Evolutionary conservation across 2,797 vertebrate genomes (phyloP).

Genomic region (Myotis myotis): DNA sequence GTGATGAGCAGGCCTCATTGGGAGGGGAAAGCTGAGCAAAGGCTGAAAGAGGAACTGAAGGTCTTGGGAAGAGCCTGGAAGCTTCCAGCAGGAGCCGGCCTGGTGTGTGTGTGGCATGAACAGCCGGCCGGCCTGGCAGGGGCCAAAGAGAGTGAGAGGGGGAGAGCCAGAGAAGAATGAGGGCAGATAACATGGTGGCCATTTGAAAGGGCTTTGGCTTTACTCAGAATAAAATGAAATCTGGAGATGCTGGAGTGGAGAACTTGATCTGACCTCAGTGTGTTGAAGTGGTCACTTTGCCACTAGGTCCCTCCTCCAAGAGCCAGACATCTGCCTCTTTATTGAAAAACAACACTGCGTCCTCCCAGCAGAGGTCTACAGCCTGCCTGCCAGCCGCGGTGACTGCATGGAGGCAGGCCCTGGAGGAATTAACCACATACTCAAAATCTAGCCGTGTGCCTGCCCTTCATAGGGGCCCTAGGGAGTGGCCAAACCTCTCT

Average conservation of each 20-base stretch:
- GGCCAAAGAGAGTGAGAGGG: too few species aligned
- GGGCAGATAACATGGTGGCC: accelerated
- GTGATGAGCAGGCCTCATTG: not conserved
- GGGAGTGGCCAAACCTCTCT: not conserved
- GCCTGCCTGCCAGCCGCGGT: not conserved
- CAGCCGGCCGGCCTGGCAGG: accelerated
- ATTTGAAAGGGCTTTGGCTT: not conserved
- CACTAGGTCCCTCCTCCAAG: not conserved
- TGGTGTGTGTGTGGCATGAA: accelerated
- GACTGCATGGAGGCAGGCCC: not conserved
- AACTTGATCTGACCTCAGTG: not conserved
- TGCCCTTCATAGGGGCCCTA: not conserved
- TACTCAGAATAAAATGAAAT: not conserved
- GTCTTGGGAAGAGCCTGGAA: not conserved
- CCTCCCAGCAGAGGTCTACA: accelerated
- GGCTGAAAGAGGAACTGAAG: not conserved
- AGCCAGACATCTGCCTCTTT: not conserved
- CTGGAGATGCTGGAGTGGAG: not conserved
- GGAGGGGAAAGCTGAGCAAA: not conserved
- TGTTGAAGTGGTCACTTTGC: not conserved
- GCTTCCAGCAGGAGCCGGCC: not conserved
- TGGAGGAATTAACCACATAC: not conserved
- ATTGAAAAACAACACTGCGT: not conserved
- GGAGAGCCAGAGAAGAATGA: not conserved
- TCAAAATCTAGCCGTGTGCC: not conserved